Evolutionary conservation across 1,140 invertebrate species (phyloP).

Genomic region (Drosophila lini): DNA sequence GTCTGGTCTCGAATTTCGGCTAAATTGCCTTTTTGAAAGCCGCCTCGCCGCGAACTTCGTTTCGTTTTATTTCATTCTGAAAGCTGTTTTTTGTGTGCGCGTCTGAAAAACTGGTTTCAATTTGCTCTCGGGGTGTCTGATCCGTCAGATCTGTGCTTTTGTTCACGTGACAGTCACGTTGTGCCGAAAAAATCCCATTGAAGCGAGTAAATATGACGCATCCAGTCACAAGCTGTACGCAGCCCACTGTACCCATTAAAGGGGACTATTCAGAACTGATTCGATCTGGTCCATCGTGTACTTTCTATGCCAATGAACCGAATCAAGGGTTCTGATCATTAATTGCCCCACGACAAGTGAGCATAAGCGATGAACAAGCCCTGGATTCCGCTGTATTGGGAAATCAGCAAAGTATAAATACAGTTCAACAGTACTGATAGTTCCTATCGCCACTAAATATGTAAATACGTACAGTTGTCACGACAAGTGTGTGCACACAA

Average conservation of each 20-base stretch:
- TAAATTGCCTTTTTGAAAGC: slow-evolving; percentile 26
- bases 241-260: slow-evolving; percentile 28
- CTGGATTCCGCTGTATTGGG: background rate
- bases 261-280: slow-evolving; percentile 20
- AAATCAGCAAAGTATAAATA: slow-evolving; percentile 16
- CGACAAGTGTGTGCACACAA: slow-evolving; percentile 10
- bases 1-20: slow-evolving; percentile 43
- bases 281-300: slow-evolving; percentile 24
- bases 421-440: slow-evolving; percentile 32
- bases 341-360: slow-evolving; percentile 18
- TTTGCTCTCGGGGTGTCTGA: slow-evolving; percentile 29
- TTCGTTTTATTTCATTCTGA: slow-evolving; percentile 28
- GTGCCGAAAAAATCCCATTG: slow-evolving; percentile 29
- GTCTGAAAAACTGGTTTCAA: slow-evolving; percentile 45
- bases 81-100: slow-evolving; percentile 6
- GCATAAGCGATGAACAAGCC: slow-evolving; percentile 1
- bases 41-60: slow-evolving; percentile 26
- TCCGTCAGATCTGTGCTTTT: background rate
- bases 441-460: slow-evolving; percentile 35
- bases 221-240: slow-evolving; percentile 43
- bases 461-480: slow-evolving; percentile 20
- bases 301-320: slow-evolving; percentile 69
- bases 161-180: slow-evolving; percentile 75
- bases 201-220: background rate
- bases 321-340: slow-evolving; percentile 23